Percentiles rank a stretch among this genome's conserved stretches.
phyloP scores from a whole-genome alignment of 30 jellyfish, hydroid and myxozoan species.

The Aurelia sp. region DNA sequence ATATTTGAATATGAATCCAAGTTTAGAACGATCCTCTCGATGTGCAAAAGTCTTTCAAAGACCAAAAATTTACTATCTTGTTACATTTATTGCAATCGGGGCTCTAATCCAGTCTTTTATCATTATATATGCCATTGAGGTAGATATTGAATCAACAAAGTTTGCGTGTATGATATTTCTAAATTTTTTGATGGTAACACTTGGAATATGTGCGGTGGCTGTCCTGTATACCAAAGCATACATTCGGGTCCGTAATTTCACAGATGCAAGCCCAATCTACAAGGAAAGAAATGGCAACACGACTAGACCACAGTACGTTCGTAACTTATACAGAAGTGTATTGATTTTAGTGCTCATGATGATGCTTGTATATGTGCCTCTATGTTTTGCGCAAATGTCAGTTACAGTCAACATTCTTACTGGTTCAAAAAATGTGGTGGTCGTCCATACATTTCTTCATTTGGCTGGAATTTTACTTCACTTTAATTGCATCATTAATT shows the following conservation, averaged over 20 bases:
- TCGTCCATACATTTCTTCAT: no score
- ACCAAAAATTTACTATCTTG: background rate
- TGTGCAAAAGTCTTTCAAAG: background rate
- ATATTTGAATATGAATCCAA: conserved; percentile 16
- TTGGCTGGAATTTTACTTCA: no score
- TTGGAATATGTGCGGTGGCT: background rate
- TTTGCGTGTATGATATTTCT: background rate
- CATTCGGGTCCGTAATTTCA: background rate
- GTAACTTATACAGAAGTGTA: conserved; percentile 15
- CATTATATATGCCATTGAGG: background rate
- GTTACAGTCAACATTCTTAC: no score
- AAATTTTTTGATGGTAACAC: background rate
- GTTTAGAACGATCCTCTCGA: background rate
- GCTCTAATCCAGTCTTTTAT: background rate
- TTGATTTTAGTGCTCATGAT: background rate
- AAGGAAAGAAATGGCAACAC: background rate
- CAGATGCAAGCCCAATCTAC: background rate
- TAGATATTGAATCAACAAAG: background rate
- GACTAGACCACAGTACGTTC: conserved; percentile 16
- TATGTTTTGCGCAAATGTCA: no score
- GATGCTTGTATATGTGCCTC: no score
- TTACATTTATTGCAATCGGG: background rate
- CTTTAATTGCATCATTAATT: no score
- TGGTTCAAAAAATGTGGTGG: no score
- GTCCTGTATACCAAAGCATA: background rate